Evolutionary conservation across 2,797 vertebrate genomes (phyloP).

Genomic region (Pygocentrus nattereri): DNA sequence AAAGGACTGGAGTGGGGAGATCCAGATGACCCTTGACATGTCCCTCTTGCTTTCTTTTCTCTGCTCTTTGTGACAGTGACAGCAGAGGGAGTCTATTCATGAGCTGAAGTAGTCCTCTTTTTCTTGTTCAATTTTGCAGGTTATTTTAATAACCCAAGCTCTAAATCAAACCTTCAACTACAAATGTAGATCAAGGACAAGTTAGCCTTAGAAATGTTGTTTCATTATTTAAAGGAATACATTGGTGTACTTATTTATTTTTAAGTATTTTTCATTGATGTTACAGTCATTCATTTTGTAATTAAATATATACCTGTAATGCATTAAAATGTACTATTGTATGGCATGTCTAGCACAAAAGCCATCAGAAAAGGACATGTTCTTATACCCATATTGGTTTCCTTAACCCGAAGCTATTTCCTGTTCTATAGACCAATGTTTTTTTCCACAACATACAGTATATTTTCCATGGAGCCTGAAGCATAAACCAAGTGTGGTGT

Average conservation of each 20-base stretch:
- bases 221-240: no score
- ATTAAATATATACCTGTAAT: neutral
- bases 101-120: conserved; percentile 5
- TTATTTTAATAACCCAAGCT: neutral
- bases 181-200: neutral
- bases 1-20: conserved; percentile 8
- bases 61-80: conserved; percentile 31
- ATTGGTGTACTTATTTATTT: no score
- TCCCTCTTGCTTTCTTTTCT: conserved; percentile 5
- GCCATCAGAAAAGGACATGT: neutral
- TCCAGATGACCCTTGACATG: conserved; percentile 9
- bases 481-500: conserved; percentile 37
- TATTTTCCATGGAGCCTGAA: conserved; percentile 33
- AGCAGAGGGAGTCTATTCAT: conserved; percentile 17
- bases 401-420: conserved; percentile 18
- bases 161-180: neutral
- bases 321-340: neutral
- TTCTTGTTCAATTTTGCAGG: neutral
- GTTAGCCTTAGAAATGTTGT: neutral
- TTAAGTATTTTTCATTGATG: conserved; percentile 1
- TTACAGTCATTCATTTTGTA: neutral
- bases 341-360: conserved; percentile 2
- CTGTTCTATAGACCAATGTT: conserved; percentile 35
- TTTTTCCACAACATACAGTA: conserved; percentile 10
- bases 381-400: conserved; percentile 11